These are phyloP conservation scores for Rapana venosa DNA, from an alignment of 2,888 invertebrate genomes.

Conservation along the genomic window DNA sequence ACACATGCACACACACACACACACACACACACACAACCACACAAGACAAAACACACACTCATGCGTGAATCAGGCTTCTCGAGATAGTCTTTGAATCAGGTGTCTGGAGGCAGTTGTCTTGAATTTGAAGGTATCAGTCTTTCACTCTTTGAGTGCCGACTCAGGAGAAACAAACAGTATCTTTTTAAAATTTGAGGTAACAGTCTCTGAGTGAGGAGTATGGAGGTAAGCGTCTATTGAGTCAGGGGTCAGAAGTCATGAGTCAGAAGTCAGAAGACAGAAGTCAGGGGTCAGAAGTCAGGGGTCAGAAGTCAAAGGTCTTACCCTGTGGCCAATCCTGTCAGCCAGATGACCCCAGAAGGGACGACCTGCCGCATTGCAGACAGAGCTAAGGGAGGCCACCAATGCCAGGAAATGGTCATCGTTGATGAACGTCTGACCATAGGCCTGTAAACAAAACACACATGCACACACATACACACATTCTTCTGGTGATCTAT, in stretches of 20 bases:
- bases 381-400: conserved; percentile 28
- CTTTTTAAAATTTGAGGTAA: too few relatives aligned
- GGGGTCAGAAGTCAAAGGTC: background rate
- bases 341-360: conserved; percentile 40
- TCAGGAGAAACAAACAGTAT: too few relatives aligned
- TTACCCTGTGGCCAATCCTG: conserved; percentile 34
- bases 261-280: too few relatives aligned
- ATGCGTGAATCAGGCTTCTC: too few relatives aligned
- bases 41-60: background rate
- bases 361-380: conserved; percentile 38
- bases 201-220: too few relatives aligned
- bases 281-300: too few relatives aligned
- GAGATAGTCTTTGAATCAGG: too few relatives aligned
- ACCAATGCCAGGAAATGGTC: conserved; percentile 42
- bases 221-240: too few relatives aligned
- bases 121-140: too few relatives aligned
- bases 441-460: background rate
- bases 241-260: background rate
- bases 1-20: background rate
- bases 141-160: too few relatives aligned
- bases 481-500: background rate
- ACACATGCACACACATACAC: background rate
- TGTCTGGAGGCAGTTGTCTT: too few relatives aligned
- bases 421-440: conserved; percentile 41
- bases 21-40: background rate